These are phyloP conservation scores for Ridgeia piscesae DNA, from an alignment of 1,140 invertebrate genomes.

Conservation along the genomic window DNA sequence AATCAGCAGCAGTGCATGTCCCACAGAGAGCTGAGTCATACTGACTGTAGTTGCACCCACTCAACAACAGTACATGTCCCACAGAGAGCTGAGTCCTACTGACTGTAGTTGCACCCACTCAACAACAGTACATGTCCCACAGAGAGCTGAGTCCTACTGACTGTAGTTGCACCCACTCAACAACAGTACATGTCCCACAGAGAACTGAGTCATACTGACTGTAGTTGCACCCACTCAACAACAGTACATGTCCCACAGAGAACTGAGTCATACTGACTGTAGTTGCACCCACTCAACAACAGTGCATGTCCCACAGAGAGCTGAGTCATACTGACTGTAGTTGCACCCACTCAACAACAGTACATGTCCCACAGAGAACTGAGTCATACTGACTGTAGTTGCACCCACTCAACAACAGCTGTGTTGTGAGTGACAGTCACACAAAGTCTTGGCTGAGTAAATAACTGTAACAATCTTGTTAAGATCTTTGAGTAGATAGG, in stretches of 20 bases:
- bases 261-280: too few species aligned
- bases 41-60: neutral
- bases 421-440: neutral
- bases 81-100: neutral
- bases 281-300: too few species aligned
- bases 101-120: neutral
- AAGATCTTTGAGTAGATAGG: neutral
- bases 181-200: neutral
- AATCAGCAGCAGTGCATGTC: neutral
- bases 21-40: neutral
- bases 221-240: neutral
- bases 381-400: too few species aligned
- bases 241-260: too few species aligned
- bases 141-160: neutral
- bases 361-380: too few species aligned
- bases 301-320: too few species aligned
- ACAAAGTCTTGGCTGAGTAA: neutral
- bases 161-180: neutral
- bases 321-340: too few species aligned
- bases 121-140: neutral
- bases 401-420: neutral
- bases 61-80: neutral
- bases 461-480: neutral
- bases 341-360: too few species aligned
- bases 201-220: neutral